A percentile compares a stretch with the other conserved stretches of the same genome.
phyloP scores from a whole-genome alignment of 2,113 vertebrate species.

The Actenoides lindsayi region DNA sequence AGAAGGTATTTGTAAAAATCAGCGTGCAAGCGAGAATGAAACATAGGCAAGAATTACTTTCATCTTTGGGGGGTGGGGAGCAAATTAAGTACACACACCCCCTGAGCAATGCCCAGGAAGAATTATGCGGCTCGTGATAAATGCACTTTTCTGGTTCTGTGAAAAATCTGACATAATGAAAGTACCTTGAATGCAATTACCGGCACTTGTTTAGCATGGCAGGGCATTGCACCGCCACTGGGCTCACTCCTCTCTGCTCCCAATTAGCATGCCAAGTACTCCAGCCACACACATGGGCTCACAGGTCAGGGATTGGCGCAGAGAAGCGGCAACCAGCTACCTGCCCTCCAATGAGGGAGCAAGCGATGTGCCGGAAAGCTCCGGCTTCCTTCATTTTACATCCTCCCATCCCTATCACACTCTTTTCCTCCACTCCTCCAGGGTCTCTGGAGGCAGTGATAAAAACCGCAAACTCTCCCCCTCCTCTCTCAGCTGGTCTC shows the following conservation, averaged over 20 bases:
- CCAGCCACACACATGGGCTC: slow-evolving; percentile 75
- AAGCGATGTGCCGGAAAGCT: slow-evolving; percentile 46
- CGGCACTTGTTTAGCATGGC: slow-evolving; percentile 71
- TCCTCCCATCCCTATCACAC: slow-evolving; percentile 64
- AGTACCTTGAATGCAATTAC: slow-evolving; percentile 73
- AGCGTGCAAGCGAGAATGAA: neutral
- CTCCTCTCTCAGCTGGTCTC: slow-evolving; percentile 77
- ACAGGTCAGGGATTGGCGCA: slow-evolving; percentile 71
- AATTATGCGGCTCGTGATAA: slow-evolving; percentile 55
- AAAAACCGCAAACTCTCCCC: slow-evolving; percentile 65
- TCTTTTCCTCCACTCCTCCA: slow-evolving; percentile 61
- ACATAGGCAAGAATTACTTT: slow-evolving; percentile 39
- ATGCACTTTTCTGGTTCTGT: slow-evolving; percentile 73
- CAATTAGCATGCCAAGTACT: slow-evolving; percentile 83
- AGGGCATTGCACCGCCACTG: slow-evolving; percentile 69
- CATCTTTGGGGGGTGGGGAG: slow-evolving; percentile 22
- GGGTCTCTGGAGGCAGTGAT: slow-evolving; percentile 68
- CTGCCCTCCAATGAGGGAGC: slow-evolving; percentile 64
- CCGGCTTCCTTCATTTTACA: slow-evolving; percentile 71
- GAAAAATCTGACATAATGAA: slow-evolving; percentile 78
- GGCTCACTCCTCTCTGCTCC: slow-evolving; percentile 74
- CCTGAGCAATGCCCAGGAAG: slow-evolving; percentile 6
- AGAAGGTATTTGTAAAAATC: slow-evolving; percentile 48
- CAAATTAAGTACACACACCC: neutral
- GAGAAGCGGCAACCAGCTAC: slow-evolving; percentile 69